Evolutionary conservation across 2,888 invertebrate species (phyloP), one percentile per base, ranked within the genome.

Genomic region (Epistrophe grossulariae): DNA sequence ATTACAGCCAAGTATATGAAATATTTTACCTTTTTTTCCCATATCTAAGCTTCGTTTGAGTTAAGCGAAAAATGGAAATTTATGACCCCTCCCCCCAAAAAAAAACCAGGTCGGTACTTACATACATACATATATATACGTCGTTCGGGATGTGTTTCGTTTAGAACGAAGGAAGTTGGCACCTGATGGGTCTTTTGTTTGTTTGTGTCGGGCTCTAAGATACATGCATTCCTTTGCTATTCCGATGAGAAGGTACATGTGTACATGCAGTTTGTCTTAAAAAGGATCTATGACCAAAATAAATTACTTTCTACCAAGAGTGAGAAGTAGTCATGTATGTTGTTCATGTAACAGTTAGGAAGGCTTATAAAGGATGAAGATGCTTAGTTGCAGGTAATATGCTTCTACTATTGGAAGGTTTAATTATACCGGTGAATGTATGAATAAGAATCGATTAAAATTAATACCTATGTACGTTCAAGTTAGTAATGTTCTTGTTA

Each of bases 1-100:
- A 45, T 77, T 48, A 48, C 60, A 70, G 28, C 31, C 52, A 40
- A 70, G 70, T 40, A 17, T 59, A 60, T 68, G 73, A 72, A 73
- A 84, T 79, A 66, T 59, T 71, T 59, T 80, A 59, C 45, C 70
- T 24, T 79, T 66, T 71, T 66, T 28, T 28, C 15, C 50, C 2
- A 7, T n/a, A n/a, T 59, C 68, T 55, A 66, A 70, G 68, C 38
- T 76, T 11, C 43, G 72, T 80, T 84, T 60, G 84, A 84, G 78
- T 78, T 74, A 81, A 81, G 78, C 70, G 74, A 45, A 50, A 82
- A 85, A 85, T 79, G 81, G 70, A 70, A 81, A 82, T 85, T 81
- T 85, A 85, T 85, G 71, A 79, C 73, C 71, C 17, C 73, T 64
- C 17, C 68, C 24, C 24, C 3, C 24, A 1, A 24, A 24, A 24